These are phyloP conservation scores for Ceratosolen fusciceps DNA, from an alignment of 1,140 invertebrate genomes.

Conservation along the genomic window DNA sequence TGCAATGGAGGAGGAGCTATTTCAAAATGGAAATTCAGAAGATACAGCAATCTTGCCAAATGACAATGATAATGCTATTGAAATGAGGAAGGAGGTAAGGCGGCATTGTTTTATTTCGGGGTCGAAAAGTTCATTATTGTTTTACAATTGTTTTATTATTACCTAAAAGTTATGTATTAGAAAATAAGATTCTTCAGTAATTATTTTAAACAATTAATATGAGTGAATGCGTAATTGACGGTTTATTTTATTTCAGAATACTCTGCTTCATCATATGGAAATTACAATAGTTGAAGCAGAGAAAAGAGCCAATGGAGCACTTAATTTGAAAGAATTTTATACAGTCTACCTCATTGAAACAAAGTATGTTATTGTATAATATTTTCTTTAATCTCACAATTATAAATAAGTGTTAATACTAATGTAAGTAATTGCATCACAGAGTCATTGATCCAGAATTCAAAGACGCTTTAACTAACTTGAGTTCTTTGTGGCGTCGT, in stretches of 20 bases:
- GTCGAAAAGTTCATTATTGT: no score
- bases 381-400: background rate
- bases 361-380: conserved; percentile 74
- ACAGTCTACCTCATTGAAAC: conserved; percentile 89
- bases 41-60: conserved; percentile 52
- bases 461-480: conserved; percentile 74
- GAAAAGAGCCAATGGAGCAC: conserved; percentile 82
- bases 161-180: no score
- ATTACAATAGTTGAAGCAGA: conserved; percentile 88
- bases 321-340: conserved; percentile 87
- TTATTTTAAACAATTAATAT: background rate
- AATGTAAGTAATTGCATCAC: no score
- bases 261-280: conserved; percentile 83
- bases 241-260: conserved; percentile 74
- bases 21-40: conserved; percentile 66
- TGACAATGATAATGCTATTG: conserved; percentile 55
- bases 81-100: conserved; percentile 63
- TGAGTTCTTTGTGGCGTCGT: conserved; percentile 83
- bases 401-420: conserved; percentile 14
- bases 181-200: background rate
- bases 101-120: no score
- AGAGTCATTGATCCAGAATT: conserved; percentile 82
- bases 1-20: conserved; percentile 63
- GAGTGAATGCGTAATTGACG: background rate
- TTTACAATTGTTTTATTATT: no score